Evolutionary conservation across 2,888 invertebrate genomes (phyloP), one percentile per base, ranked within the genome.

Genomic region (Morpho helenor): DNA sequence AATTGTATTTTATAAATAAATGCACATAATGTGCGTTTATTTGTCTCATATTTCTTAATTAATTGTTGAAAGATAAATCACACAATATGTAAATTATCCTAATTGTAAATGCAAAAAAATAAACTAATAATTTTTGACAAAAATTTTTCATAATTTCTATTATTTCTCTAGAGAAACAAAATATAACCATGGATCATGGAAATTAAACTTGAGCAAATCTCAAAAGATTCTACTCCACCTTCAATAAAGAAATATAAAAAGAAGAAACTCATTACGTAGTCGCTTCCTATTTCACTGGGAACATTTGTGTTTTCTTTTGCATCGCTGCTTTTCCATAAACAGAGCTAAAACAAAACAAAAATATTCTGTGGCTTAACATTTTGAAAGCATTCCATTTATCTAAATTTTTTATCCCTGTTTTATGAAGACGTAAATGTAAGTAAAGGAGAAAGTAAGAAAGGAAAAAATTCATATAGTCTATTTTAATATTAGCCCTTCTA

Each of bases 301-400:
- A 31, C 39, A 31, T 49, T 49, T 49, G n/a, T 49, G 39, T 31
- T 49, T 49, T 8, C 49, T 39, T 49, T 49, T 59, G 53, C 49
- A 53, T 56, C 62, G 56, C 43, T 57, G 54, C 48, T 51, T 62
- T 58, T 62, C 56, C 42, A 61, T 59, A 39, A 59, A 56, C 49
- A 59, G 46, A 58, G 49, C 49, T 54, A 45, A 56, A 56, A 60
- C 44, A 49, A 56, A 31, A 43, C 23, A 46, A 22, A 52, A 43
- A 52, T 56, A 50, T 56, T 59, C 53, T 59, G 43, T 50, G 57
- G 31, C 31, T 31, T 56, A 54, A 44, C 45, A 23, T 8, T 22
- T 23, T 44, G 43, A n/a, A 22, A 16, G 52, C 43, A 39, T 52
- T 39, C 10, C 10, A 4, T 52, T 43, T 45, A 52, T 45, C 40